Conservation (phyloP, 2,113 vertebrate species). For the Phocoena sinus region DNA sequence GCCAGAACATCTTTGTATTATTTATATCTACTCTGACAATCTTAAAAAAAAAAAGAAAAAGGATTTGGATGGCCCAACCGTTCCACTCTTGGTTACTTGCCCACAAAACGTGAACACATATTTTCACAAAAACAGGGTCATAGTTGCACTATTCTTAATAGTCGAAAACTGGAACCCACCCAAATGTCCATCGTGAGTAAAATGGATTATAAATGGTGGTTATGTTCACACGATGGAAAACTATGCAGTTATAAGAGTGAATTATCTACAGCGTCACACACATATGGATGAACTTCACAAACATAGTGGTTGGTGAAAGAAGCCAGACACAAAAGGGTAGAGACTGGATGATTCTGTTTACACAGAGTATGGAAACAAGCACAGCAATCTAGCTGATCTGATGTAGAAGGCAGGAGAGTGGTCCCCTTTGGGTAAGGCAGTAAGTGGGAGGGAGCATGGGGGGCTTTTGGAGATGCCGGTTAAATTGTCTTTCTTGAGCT, state of each 20-base stretch:
- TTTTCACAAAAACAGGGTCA: neutral
- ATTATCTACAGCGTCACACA: no score
- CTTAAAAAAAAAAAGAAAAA: neutral
- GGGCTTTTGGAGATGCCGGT: neutral
- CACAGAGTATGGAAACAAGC: neutral
- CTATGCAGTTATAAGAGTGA: neutral
- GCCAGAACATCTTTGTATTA: neutral
- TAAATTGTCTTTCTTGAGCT: neutral
- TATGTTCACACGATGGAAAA: neutral
- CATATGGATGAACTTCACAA: neutral
- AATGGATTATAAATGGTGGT: neutral
- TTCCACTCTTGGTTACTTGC: neutral
- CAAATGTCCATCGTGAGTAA: neutral
- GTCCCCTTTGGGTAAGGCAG: no score
- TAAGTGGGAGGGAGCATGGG: neutral
- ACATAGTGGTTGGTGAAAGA: neutral
- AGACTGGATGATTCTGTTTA: neutral
- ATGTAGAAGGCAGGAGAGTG: neutral
- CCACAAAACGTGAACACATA: neutral
- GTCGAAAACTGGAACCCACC: neutral
- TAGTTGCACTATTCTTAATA: neutral
- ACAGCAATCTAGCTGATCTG: accelerated
- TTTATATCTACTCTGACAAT: slow-evolving; percentile 10
- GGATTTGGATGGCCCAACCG: neutral
- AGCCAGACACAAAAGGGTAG: neutral